Evolutionary conservation across 2,113 vertebrate species (phyloP).

Genomic region (Rafetus swinhoei): DNA sequence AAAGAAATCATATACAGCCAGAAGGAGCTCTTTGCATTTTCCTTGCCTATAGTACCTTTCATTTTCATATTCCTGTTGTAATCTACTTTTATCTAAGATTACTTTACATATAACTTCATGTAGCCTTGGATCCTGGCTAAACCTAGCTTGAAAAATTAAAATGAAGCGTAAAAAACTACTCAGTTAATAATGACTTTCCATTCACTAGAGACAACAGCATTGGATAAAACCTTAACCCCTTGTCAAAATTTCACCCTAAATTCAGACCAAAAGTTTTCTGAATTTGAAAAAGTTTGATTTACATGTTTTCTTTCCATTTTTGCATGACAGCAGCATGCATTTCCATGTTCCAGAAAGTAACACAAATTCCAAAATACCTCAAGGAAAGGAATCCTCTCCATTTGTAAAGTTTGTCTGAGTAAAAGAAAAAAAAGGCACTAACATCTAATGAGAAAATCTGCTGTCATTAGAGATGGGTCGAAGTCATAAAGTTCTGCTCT

Average conservation of each 20-base stretch:
- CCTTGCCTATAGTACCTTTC: neutral
- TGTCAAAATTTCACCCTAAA: neutral
- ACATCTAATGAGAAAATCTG: neutral
- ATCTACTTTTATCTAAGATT: neutral
- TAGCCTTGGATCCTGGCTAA: neutral
- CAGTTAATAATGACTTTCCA: neutral
- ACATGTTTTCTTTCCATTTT: neutral
- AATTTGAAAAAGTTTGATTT: neutral
- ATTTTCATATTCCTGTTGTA: neutral
- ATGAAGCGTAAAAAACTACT: neutral
- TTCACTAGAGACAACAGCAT: too few species aligned
- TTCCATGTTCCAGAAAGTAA: neutral
- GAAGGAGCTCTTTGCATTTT: neutral
- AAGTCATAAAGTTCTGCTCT: neutral
- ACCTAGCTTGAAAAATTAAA: neutral
- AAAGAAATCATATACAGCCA: neutral
- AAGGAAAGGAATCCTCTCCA: neutral
- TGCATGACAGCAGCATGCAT: neutral
- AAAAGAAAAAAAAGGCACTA: neutral
- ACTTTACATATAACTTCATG: neutral
- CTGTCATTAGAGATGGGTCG: neutral
- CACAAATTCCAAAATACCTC: neutral
- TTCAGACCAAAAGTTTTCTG: neutral
- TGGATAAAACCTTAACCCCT: neutral
- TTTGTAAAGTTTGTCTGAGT: neutral